phyloP scores from a whole-genome alignment of 2,797 vertebrate genomes.

The Phalloptychus januarius region DNA sequence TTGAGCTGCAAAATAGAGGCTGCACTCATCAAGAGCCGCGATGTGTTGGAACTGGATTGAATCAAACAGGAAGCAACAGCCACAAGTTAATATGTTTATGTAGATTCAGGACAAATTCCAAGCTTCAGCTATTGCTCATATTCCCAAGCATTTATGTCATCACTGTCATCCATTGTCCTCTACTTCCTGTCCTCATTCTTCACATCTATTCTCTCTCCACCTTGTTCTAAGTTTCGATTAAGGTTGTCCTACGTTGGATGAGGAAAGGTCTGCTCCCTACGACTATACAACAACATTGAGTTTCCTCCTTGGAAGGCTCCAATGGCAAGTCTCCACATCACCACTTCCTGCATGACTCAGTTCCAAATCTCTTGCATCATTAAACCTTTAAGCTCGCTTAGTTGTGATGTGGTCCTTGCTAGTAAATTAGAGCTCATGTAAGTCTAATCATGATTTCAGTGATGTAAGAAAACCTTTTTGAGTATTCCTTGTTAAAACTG shows the following conservation, averaged over 20 bases:
- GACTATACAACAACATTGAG: neutral
- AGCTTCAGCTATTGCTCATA: neutral
- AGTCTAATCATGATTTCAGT: constrained; percentile 54
- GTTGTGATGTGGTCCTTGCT: neutral
- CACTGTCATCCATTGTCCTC: neutral
- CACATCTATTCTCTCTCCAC: neutral
- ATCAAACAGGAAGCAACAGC: constrained; percentile 34
- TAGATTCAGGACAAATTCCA: neutral
- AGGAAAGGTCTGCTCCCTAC: neutral
- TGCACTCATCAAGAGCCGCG: constrained; percentile 30
- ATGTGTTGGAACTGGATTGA: constrained; percentile 41
- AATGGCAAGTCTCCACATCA: neutral
- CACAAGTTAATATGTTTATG: neutral
- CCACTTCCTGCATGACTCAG: neutral
- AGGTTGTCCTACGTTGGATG: neutral
- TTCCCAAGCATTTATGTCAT: neutral
- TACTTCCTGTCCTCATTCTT: neutral
- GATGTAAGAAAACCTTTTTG: constrained; percentile 11
- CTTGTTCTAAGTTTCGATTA: neutral
- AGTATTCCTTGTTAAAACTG: constrained; percentile 56
- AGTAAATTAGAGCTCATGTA: constrained; percentile 23
- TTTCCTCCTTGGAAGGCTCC: neutral
- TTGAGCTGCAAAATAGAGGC: constrained; percentile 31
- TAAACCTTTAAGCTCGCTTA: neutral
- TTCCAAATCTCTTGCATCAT: neutral